Evolutionary conservation across 2,888 invertebrate species (phyloP).

Genomic region (Arctia plantaginis): DNA sequence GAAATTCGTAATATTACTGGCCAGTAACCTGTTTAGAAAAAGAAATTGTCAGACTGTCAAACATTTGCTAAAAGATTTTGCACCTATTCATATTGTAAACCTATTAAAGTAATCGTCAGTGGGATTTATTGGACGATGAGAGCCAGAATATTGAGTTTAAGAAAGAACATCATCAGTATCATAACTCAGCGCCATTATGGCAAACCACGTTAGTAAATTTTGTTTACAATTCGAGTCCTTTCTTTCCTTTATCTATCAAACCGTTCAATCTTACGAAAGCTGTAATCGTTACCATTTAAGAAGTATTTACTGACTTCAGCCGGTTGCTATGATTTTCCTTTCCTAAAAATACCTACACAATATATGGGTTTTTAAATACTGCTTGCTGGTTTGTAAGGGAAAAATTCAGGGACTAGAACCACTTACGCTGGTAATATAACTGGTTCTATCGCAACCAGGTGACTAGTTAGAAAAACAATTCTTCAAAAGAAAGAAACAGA

Average conservation of each 20-base stretch:
- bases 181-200: constrained; percentile 41
- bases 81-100: neutral
- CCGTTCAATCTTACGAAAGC: neutral
- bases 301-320: neutral
- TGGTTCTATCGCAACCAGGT: too few relatives aligned
- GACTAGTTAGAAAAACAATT: too few relatives aligned
- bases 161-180: constrained; percentile 36
- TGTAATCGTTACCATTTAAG: neutral
- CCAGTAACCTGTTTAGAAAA: constrained; percentile 1
- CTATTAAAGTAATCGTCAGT: neutral
- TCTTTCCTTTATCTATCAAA: neutral
- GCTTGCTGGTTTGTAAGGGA: too few relatives aligned
- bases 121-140: constrained; percentile 35
- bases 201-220: constrained; percentile 42
- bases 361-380: too few relatives aligned
- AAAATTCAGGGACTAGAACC: too few relatives aligned
- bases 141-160: constrained; percentile 43
- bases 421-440: too few relatives aligned
- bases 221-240: neutral
- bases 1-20: constrained; percentile 8
- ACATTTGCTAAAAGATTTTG: neutral
- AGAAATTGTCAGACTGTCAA: neutral
- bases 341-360: neutral
- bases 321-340: neutral
- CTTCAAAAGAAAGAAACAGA: too few relatives aligned